Base-by-base conservation (phyloP, 1,140 invertebrate species). In the Nebria ingens region DNA sequence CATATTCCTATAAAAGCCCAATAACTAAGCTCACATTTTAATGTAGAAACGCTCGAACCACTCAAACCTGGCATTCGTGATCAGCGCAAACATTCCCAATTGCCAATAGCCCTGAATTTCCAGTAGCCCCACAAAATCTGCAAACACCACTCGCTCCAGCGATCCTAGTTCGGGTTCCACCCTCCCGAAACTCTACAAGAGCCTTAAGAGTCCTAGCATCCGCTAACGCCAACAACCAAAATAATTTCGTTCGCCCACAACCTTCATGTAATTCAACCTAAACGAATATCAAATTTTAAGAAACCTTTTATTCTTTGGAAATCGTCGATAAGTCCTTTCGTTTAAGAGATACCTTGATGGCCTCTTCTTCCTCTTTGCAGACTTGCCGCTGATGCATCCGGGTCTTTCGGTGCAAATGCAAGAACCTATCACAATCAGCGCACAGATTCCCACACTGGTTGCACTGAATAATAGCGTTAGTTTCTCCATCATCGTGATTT, bases 401-500 rank as follows among this genome's bases (percentile, higher is more conserved):
- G n/a, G 91, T 93, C 63, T 82, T 83, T 22, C 91, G 79, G 65
- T 93, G 91, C 21, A 98, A 77, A 74, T 99, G 96, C 2, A 99
- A 73, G 65, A 95, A 91, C 20, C 92, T 78, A 71, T 98, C 95
- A 71, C 96, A 99, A 65, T 98, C 96, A 1, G 87, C 85, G 71
- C 96, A 99, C 12, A 97, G 75, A 61, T 93, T 90, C 2, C 91
- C 92, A 68, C 96, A 99, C 4, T 81, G 77, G 55, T 84, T 86
- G 69, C 96, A 99, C 55, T 91, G 86, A 49, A 98, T 92, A 40
- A 97, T 90, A 1, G 95, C 95, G 1, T 84, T 78, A 0, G 95
- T 99, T 65, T 92, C 85, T 1, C 91, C 91, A 69, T 99, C 96
- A 68, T 99, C 96, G 69, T 99, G 96, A 71, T 99, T 99, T 51